Evolutionary conservation across 2,113 vertebrate genomes (phyloP).

Genomic region (Marmota flaviventris): DNA sequence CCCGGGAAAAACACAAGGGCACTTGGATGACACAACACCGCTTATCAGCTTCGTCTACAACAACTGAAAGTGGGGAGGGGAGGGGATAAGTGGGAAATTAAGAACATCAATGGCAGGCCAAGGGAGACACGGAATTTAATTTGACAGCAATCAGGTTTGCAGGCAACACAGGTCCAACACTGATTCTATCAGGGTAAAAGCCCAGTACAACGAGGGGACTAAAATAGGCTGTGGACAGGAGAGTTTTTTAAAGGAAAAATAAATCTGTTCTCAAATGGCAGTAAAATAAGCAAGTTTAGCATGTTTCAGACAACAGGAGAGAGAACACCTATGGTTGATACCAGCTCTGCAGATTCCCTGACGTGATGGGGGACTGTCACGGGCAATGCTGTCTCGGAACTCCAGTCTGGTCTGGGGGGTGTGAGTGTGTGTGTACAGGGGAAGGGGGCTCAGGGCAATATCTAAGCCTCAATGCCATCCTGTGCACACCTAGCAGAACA

Average conservation of each 20-base stretch:
- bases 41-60: not conserved
- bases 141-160: slow-evolving; percentile 3
- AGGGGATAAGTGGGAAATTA: slow-evolving; percentile 47
- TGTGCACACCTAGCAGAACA: not conserved
- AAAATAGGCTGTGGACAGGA: not conserved
- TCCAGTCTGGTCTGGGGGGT: not conserved
- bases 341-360: not conserved
- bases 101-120: not conserved
- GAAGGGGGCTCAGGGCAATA: too few relatives aligned
- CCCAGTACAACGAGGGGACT: not conserved
- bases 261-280: not conserved
- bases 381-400: not conserved
- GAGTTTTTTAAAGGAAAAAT: not conserved
- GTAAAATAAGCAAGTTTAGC: not conserved
- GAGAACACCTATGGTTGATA: too few relatives aligned
- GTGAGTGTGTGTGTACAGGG: too few relatives aligned
- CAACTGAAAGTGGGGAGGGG: not conserved
- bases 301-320: not conserved
- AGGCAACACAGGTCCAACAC: slow-evolving; percentile 43
- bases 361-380: not conserved
- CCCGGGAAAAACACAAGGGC: not conserved
- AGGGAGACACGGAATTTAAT: not conserved
- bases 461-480: not conserved
- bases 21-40: not conserved
- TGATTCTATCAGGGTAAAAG: not conserved